Evolutionary conservation across 92 coral and sea anemone genomes (phyloP).

Genomic region (Phenganax subtilis): DNA sequence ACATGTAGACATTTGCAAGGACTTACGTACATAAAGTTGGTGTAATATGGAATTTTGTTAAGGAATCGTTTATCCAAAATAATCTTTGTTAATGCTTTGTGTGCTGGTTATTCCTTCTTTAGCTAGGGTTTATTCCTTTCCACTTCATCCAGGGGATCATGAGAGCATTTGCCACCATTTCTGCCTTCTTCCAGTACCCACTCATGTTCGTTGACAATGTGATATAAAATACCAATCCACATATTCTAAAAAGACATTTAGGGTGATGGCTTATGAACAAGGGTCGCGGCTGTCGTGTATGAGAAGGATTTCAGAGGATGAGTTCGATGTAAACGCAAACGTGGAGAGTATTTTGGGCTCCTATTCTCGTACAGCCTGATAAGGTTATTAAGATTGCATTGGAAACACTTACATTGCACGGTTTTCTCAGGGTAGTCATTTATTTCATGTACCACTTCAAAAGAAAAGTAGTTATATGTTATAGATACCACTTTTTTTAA

Average conservation of each 20-base stretch:
- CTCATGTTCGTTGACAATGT: constrained; percentile 39
- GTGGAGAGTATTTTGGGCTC: constrained; percentile 52
- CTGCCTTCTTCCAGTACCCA: constrained; percentile 32
- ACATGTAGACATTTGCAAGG: background rate
- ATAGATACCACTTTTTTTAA: background rate
- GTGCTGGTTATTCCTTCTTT: constrained; percentile 26
- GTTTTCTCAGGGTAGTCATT: constrained; percentile 43
- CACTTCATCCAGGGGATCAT: constrained; percentile 15
- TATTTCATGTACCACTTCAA: background rate
- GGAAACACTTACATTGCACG: constrained; percentile 46
- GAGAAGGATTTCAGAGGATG: constrained; percentile 57
- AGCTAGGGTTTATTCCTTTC: constrained; percentile 24
- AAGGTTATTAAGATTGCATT: constrained; percentile 38
- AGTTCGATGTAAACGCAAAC: constrained; percentile 50
- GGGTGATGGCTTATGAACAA: constrained; percentile 24
- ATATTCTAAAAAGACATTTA: background rate
- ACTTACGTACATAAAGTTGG: constrained; percentile 16
- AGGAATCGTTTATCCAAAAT: constrained; percentile 21
- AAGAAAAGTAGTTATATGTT: background rate
- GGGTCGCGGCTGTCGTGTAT: constrained; percentile 49
- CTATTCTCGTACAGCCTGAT: constrained; percentile 47
- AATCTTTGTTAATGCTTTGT: constrained; percentile 32
- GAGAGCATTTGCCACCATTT: constrained; percentile 14
- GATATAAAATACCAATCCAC: constrained; percentile 39
- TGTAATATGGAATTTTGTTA: constrained; percentile 15